These are phyloP conservation scores for Ophion ellenae DNA, from an alignment of 2,888 invertebrate genomes.

Conservation along the genomic window DNA sequence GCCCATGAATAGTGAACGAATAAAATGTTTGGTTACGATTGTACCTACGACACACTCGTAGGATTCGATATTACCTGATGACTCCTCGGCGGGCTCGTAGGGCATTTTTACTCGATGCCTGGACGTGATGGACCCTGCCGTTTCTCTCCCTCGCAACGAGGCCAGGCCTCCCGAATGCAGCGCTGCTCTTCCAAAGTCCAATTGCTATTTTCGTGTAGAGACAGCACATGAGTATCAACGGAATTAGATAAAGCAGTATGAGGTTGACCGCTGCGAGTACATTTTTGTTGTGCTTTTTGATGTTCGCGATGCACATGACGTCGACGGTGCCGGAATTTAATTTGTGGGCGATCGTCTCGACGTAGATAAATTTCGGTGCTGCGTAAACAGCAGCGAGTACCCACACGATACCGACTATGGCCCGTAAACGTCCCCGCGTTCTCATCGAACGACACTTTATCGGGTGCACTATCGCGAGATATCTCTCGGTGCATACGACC, in stretches of 20 bases:
- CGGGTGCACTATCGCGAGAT: constrained; percentile 94
- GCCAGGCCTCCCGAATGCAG: constrained; percentile 72
- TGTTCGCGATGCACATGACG: constrained; percentile 90
- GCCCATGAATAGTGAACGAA: neutral
- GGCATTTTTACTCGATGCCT: constrained; percentile 90
- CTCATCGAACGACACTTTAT: constrained; percentile 93
- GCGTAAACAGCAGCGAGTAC: constrained; percentile 92
- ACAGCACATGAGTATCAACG: constrained; percentile 89
- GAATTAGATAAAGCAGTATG: constrained; percentile 92
- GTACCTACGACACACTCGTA: neutral
- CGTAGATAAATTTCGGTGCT: constrained; percentile 93
- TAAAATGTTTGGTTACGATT: neutral
- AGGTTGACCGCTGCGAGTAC: constrained; percentile 93
- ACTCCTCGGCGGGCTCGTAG: constrained; percentile 92
- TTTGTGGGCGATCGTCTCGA: constrained; percentile 89
- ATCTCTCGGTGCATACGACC: constrained; percentile 94
- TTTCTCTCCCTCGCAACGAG: constrained; percentile 71
- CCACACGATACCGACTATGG: constrained; percentile 93
- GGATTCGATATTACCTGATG: constrained; percentile 83
- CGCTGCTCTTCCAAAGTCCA: constrained; percentile 90
- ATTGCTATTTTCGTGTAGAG: constrained; percentile 92
- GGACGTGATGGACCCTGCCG: constrained; percentile 85
- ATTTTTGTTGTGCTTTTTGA: constrained; percentile 91
- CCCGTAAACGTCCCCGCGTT: constrained; percentile 90
- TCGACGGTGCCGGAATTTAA: constrained; percentile 87